A percentile compares a stretch with the other conserved stretches of the same genome.
Conservation (phyloP, 1,140 invertebrate genomes). For the Drosophila bifasciata region DNA sequence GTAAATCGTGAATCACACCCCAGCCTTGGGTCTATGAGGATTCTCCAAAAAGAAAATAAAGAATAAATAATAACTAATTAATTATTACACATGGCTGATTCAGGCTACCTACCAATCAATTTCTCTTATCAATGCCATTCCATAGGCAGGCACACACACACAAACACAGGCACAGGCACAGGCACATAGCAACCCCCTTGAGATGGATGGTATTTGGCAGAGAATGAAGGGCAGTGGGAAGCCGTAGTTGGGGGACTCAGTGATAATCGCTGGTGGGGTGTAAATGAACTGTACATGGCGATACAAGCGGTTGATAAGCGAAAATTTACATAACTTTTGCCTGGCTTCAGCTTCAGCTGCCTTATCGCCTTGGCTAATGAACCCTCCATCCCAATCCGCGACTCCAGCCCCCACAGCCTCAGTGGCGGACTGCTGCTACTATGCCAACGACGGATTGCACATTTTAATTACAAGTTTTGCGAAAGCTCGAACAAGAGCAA, state of each 20-base stretch:
- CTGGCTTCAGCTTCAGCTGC: not conserved
- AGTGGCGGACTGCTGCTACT: not conserved
- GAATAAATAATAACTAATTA: constrained; percentile 30
- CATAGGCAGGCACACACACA: no score
- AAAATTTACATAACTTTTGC: constrained; percentile 34
- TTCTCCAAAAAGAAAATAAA: constrained; percentile 26
- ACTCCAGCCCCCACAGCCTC: not conserved
- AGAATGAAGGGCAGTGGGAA: not conserved
- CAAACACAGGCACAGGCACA: no score
- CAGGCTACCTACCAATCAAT: not conserved
- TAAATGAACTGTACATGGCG: constrained; percentile 22
- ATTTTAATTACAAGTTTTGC: constrained; percentile 54
- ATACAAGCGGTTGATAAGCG: constrained; percentile 20
- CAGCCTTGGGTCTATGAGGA: constrained; percentile 9
- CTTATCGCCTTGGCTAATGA: constrained; percentile 54
- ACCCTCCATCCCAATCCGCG: constrained; percentile 14
- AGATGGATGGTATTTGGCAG: no score
- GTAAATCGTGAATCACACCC: constrained; percentile 22
- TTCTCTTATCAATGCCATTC: no score
- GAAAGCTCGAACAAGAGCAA: constrained; percentile 23
- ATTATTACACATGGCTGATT: constrained; percentile 14
- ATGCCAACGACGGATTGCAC: constrained; percentile 17
- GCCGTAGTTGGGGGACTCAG: constrained; percentile 11
- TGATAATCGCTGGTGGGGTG: constrained; percentile 21
- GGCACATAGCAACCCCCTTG: constrained; percentile 14